phyloP scores from a whole-genome alignment of 2,888 invertebrate genomes.

The Hemaris fuciformis region DNA sequence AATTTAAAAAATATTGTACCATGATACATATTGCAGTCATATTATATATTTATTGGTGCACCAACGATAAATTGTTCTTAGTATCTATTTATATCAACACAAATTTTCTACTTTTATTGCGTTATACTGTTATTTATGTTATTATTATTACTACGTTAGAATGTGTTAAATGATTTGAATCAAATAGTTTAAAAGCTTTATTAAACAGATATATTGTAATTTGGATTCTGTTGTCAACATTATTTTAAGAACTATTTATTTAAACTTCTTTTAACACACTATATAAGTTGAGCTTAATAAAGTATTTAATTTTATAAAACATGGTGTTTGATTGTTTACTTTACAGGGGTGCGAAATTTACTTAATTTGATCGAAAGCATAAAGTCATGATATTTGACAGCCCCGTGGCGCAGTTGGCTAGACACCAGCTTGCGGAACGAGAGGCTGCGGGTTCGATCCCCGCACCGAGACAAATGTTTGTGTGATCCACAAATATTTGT shows the following conservation, averaged over 20 bases:
- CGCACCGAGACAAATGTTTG: no score
- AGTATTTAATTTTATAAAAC: slow-evolving; percentile 72
- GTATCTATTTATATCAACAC: slow-evolving; percentile 14
- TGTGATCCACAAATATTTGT: no score
- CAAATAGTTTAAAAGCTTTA: slow-evolving; percentile 21
- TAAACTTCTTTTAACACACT: slow-evolving; percentile 42
- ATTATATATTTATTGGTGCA: slow-evolving; percentile 49
- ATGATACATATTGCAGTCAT: not conserved
- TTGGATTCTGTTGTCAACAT: slow-evolving; percentile 49
- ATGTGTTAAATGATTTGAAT: slow-evolving; percentile 19
- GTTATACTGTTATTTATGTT: slow-evolving; percentile 19
- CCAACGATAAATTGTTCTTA: slow-evolving; percentile 35
- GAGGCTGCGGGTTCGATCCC: no score
- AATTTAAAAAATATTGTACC: slow-evolving; percentile 17
- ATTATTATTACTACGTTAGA: slow-evolving; percentile 18
- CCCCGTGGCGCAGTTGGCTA: no score
- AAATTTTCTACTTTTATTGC: slow-evolving; percentile 17
- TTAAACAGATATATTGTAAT: slow-evolving; percentile 24
- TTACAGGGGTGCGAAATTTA: no score
- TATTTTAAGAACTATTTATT: slow-evolving; percentile 66
- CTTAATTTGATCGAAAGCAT: no score
- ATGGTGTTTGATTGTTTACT: slow-evolving; percentile 38
- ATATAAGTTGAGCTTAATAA: slow-evolving; percentile 75
- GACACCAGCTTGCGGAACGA: no score
- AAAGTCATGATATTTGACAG: no score